phyloP scores from a whole-genome alignment of 2,888 invertebrate species.

The Alitta virens region DNA sequence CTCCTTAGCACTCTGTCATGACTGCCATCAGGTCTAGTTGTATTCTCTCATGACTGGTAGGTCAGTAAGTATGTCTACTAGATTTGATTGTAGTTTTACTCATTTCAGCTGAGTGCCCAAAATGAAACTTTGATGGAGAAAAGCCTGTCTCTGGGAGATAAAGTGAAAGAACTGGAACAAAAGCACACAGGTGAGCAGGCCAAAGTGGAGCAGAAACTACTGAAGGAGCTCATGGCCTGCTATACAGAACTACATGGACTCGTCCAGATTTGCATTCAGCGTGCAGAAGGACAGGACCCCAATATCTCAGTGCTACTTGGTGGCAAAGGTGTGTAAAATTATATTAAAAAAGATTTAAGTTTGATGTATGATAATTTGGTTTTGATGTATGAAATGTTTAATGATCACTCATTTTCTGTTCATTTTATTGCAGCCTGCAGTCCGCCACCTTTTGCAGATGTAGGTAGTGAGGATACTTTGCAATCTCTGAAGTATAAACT shows the following conservation, averaged over 20 bases:
- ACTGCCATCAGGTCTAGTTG: no score
- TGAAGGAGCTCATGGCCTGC: slow-evolving; percentile 43
- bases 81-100: background rate
- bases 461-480: background rate
- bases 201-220: slow-evolving; percentile 40
- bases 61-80: background rate
- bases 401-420: background rate
- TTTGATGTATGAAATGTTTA: background rate
- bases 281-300: slow-evolving; percentile 48
- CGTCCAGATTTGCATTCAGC: slow-evolving; percentile 46
- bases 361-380: background rate
- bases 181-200: slow-evolving; percentile 36
- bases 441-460: background rate
- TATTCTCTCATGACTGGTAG: no score
- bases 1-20: no score
- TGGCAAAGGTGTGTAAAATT: slow-evolving; percentile 39
- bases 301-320: slow-evolving; percentile 49
- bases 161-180: slow-evolving; percentile 38
- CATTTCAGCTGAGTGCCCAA: slow-evolving; percentile 38
- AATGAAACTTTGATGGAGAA: slow-evolving; percentile 50
- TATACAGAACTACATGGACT: slow-evolving; percentile 47
- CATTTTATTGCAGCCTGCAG: background rate
- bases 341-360: background rate
- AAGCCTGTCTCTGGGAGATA: slow-evolving; percentile 39
- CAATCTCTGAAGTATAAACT: slow-evolving; percentile 21